Conservation (phyloP, 2,113 vertebrate genomes). For the Accipiter virgatus region DNA sequence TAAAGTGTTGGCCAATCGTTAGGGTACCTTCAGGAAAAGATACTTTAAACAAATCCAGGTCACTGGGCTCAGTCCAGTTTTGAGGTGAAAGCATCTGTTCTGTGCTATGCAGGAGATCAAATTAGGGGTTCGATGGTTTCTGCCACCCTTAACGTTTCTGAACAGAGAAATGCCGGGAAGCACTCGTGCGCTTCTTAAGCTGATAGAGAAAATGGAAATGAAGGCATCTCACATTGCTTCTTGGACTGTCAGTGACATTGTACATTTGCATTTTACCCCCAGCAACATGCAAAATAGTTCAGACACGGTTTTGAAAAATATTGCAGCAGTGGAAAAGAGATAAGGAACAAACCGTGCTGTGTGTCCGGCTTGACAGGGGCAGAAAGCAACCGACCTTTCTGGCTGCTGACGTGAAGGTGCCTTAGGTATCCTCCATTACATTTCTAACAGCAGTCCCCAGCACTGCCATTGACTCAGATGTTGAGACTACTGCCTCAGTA, state of each 20-base stretch:
- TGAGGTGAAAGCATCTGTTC: background rate
- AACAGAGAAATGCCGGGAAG: background rate
- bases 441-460: background rate
- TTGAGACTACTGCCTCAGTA: background rate
- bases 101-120: background rate
- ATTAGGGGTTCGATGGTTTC: background rate
- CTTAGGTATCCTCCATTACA: background rate
- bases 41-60: background rate
- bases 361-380: background rate
- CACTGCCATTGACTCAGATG: background rate
- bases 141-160: background rate
- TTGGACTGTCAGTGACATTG: background rate
- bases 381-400: background rate
- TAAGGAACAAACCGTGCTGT: background rate
- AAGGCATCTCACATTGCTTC: background rate
- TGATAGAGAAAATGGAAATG: background rate
- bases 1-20: background rate
- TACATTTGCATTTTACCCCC: background rate
- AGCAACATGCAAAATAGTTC: background rate
- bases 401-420: rapidly evolving
- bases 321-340: background rate
- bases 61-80: background rate
- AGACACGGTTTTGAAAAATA: background rate
- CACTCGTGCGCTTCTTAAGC: background rate
- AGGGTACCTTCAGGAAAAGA: conserved; percentile 4